Base-by-base conservation (phyloP, 2,797 vertebrate genomes). In the Danio aesculapii region DNA sequence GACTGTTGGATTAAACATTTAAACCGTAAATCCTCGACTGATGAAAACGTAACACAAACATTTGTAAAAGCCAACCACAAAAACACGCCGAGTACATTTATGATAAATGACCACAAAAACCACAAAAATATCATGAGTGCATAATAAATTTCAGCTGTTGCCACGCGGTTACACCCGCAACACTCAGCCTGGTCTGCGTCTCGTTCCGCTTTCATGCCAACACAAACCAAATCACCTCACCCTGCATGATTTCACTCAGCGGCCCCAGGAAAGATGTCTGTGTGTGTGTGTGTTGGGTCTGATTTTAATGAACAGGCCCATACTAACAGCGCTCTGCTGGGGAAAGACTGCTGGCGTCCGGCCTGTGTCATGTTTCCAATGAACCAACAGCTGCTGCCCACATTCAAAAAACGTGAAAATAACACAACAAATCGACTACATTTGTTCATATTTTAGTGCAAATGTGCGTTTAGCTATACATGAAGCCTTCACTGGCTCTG, bases 211-310 rank as follows among this genome's bases (percentile, higher is more conserved):
- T 55, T 66, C 44, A 16, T 80, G 81, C 78, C 67, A 71, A 61
- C 72, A 63, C 63, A 75, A 82, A 73, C 46, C 47, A 59, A 61
- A 68, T 82, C 73, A 68, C 79, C 71, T 79, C 84, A 84, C 67
- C 41, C 85, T 82, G 78, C 64, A 77, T 49, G 82, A 79, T 69
- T 64, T 85, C 84, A 86, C 82, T 86, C 83, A 84, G 63, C 82
- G 44, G 79, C 74, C 66, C 46, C 57, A 58, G 70, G 73, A 75
- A 63, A 64, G 17, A 77, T 10, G 11, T 41, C 58, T 6, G n/a
- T 17, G 53, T 47, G 66, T 47, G 46, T 44, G 19, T 63, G 55
- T 50, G 69, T 76, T 14, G 58, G 57, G 66, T 66, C 55, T 41
- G 46, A 73, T 62, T 46, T 41, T 75, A 73, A 75, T 62, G 46